phyloP scores from a whole-genome alignment of 2,113 vertebrate genomes.

The Corvus moneduloides region DNA sequence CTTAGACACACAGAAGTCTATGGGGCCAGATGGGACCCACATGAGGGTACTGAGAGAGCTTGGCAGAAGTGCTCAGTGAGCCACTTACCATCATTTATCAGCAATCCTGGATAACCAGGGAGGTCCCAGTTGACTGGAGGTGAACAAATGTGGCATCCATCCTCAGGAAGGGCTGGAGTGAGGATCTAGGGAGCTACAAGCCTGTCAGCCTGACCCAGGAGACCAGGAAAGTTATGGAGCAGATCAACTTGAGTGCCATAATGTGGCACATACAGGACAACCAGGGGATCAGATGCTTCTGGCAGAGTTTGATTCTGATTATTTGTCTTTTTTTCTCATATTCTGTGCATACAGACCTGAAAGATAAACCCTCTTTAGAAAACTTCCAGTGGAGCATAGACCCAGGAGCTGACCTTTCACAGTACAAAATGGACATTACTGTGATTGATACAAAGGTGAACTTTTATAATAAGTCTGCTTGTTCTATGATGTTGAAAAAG shows the following conservation, averaged over 20 bases:
- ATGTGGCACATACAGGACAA: not conserved
- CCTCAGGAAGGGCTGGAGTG: not conserved
- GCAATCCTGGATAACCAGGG: not conserved
- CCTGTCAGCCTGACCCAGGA: not conserved
- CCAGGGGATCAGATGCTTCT: not conserved
- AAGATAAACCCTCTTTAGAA: conserved; percentile 70
- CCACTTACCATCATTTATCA: not conserved
- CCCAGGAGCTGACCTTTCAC: conserved; percentile 83
- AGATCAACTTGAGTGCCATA: not conserved
- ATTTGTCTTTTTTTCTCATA: not conserved
- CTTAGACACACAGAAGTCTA: not conserved
- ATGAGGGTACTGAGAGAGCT: not conserved
- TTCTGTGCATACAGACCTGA: conserved; percentile 6
- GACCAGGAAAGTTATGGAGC: not conserved
- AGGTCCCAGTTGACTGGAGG: not conserved
- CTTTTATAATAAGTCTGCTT: not conserved
- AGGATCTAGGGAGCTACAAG: not conserved
- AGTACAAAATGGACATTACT: conserved; percentile 79
- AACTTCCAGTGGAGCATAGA: conserved; percentile 90
- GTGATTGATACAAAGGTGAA: conserved; percentile 79
- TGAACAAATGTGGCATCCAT: not conserved
- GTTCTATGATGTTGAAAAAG: not conserved
- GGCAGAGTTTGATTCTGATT: not conserved
- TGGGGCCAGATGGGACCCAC: not conserved
- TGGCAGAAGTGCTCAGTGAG: not conserved